A percentile compares a stretch with the other conserved stretches of the same genome.
These are phyloP conservation scores for Trididemnum miniatum DNA, from an alignment of 23 tunicate genomes.

Conservation along the genomic window DNA sequence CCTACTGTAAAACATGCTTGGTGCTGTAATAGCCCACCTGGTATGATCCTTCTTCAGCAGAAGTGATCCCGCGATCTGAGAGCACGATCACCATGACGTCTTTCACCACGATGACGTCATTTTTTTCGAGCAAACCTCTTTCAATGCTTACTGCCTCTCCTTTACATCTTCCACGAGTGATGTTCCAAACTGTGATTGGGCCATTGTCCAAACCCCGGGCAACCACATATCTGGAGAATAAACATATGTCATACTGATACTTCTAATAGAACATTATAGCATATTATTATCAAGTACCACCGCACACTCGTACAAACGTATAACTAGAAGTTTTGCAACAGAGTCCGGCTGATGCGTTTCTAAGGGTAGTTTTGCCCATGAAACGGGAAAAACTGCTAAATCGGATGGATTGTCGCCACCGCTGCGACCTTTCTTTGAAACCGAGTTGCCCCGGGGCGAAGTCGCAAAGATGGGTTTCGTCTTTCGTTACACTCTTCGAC, in stretches of 20 bases:
- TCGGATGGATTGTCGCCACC: no score
- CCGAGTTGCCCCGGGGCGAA: neutral
- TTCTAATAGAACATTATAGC: no score
- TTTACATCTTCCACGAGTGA: slow-evolving; percentile 73
- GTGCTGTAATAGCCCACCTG: no score
- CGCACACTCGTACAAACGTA: no score
- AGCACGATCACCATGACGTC: slow-evolving; percentile 64
- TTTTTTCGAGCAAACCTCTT: slow-evolving; percentile 74
- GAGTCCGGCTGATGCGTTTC: no score
- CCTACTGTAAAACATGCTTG: no score
- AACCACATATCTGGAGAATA: slow-evolving; percentile 65
- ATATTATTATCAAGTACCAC: no score
- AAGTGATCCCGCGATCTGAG: slow-evolving; percentile 77
- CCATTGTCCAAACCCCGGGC: slow-evolving; percentile 85
- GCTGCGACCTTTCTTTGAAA: neutral
- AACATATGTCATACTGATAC: no score
- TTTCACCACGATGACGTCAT: slow-evolving; percentile 84
- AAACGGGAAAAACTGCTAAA: no score
- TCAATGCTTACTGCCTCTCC: slow-evolving; percentile 94
- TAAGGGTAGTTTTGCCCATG: no score
- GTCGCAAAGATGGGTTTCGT: neutral
- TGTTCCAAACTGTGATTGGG: slow-evolving; percentile 93
- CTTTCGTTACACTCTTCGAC: neutral
- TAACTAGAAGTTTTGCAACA: no score
- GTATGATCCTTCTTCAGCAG: slow-evolving; percentile 41